A percentile compares a stretch with the other conserved stretches of the same genome.
These are phyloP conservation scores for Pseudochromis fuscus DNA, from an alignment of 2,797 vertebrate species.

Conservation along the genomic window DNA sequence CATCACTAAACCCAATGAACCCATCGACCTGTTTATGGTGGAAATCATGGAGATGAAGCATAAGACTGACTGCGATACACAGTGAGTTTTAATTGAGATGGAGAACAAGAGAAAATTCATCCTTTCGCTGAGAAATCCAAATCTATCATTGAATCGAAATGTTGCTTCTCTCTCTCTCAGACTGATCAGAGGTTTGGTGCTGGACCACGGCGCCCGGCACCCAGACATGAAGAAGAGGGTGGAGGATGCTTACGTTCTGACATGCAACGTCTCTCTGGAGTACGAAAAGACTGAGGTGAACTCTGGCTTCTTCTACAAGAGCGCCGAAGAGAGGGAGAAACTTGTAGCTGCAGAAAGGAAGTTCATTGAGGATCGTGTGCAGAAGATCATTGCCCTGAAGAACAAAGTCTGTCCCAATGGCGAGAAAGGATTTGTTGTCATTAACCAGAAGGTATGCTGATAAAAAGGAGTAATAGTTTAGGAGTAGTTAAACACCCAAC, in stretches of 20 bases:
- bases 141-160: too few species aligned
- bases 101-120: fast-evolving
- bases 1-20: constrained; percentile 89
- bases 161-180: constrained; percentile 68
- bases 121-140: not conserved
- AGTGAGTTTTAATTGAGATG: constrained; percentile 83
- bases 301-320: constrained; percentile 99
- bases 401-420: constrained; percentile 89
- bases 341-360: constrained; percentile 96
- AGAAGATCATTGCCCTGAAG: constrained; percentile 95
- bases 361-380: constrained; percentile 96
- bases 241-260: constrained; percentile 94
- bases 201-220: constrained; percentile 97
- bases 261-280: constrained; percentile 95
- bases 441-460: constrained; percentile 96
- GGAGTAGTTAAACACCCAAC: too few species aligned
- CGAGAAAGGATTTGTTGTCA: constrained; percentile 94
- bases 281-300: constrained; percentile 99
- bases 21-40: constrained; percentile 97
- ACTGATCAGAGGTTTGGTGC: constrained; percentile 93
- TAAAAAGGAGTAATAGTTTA: too few species aligned
- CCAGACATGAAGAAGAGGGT: constrained; percentile 99
- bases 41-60: constrained; percentile 99
- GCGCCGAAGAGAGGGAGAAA: constrained; percentile 94
- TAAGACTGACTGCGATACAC: constrained; percentile 95